Evolutionary conservation across 53 echinoderm and acorn worm species (phyloP), one percentile per base, ranked within the genome.

Genomic region (Crossaster papposus): DNA sequence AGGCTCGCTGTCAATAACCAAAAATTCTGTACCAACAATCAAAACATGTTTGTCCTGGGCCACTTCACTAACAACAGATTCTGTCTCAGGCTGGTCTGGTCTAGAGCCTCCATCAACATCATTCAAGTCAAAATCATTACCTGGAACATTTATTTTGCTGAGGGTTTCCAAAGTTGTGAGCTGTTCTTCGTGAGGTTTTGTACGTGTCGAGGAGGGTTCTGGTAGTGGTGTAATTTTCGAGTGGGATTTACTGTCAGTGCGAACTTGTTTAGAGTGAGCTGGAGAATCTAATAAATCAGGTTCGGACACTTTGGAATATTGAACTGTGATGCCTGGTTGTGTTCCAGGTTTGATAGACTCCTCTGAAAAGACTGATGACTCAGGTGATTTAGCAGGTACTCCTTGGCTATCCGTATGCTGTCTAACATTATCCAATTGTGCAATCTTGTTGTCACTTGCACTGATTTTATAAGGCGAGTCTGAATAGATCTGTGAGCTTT

Each of bases 381-480:
- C 36, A 14, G 31, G 68, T 24, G 68, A 26, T 68, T 68, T 68
- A 11, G 68, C 28, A 14, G n/a, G 24, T 33, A 34, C 18, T 32
- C 18, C 35, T 32, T 74, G 75, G 35, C 75, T 17, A 2, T 35
- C 36, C 28, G 3, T 44, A 1, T 44, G 10, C 5, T 68, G 68
- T 74, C 34, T 29, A 17, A 4, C 65, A 5, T n/a, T 68, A 22
- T 65, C 50, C 14, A 50, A 18, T 35, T 24, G 83, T 33, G 29
- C 38, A 65, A 64, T 32, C 35, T 4, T 50, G 36, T 36, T 30
- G 14, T 84, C 72, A 18, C 13, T 14, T 14, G 52, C 29, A 72
- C 53, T 53, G 17, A 72, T 65, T 84, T 71, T 12, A 31, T 84
- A 44, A 5, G 54, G 52, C 23, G 82, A 28, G 33, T 54, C 82